Evolutionary conservation across 2,888 invertebrate species (phyloP), one percentile per base, ranked within the genome.

Genomic region (Cinara cedri): DNA sequence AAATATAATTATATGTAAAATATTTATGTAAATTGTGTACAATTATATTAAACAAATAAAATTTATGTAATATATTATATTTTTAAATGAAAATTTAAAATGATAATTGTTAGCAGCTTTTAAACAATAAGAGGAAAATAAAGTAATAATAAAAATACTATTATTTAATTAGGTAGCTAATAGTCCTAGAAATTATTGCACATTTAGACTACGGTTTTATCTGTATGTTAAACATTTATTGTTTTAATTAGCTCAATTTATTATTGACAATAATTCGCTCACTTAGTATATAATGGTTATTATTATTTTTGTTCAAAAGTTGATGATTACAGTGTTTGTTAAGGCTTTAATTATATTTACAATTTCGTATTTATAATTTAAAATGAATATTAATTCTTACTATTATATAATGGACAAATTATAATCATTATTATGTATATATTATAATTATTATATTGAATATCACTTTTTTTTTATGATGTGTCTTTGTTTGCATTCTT

Each of bases 201-300:
- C 71, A 10, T 74, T 54, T n/a, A 74, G 13, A 24, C 1, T n/a
- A 74, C 13, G 0, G 9, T 21, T 42, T 54, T 63, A n/a, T 65
- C 16, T 46, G 10, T 70, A 46, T 78, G 51, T 70, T 42, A 78
- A 70, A 34, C 34, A 70, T 60, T 70, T 60, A 70, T 60, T 68
- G 70, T 78, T 78, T 60, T 46, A 26, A 49, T 78, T 78, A 78
- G 78, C 78, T 78, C 78, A 78, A 78, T 70, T 68, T 70, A 78
- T 76, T 66, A 66, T 78, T 70, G 78, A 78, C 78, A 78, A 70
- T 78, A 78, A 70, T 78, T 60, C 10, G 78, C 78, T 78, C 78
- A 78, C 57, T 78, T 78, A 78, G 78, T 78, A 60, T 24, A 34
- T 78, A 70, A 68, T 60, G 42, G 42, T 63, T 63, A 54, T 49